A percentile compares a stretch with the other conserved stretches of the same genome.
Conservation (phyloP, 2,797 vertebrate species). For the Hyperoplus immaculatus region DNA sequence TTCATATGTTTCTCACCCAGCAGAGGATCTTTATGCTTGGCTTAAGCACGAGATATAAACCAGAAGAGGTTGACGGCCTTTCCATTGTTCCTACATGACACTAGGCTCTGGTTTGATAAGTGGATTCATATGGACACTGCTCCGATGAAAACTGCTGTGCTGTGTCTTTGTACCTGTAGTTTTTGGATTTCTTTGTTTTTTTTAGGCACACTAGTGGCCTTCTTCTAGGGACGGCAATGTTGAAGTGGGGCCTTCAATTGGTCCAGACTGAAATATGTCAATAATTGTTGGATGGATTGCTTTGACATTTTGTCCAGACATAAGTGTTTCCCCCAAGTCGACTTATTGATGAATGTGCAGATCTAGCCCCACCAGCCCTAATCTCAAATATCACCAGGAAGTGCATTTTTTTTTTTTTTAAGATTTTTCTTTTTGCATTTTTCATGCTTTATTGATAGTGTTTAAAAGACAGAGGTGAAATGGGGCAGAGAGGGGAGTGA, state of each 20-base stretch:
- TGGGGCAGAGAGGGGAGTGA: too few species aligned
- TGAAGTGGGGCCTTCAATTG: neutral
- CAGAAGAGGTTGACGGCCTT: neutral
- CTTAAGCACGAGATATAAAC: neutral
- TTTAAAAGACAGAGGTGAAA: too few species aligned
- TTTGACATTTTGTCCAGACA: neutral
- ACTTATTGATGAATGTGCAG: too few species aligned
- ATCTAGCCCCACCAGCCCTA: too few species aligned
- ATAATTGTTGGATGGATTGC: neutral
- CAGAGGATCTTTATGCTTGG: neutral
- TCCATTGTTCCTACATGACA: neutral
- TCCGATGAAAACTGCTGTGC: slow-evolving; percentile 3
- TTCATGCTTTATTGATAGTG: too few species aligned
- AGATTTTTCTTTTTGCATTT: too few species aligned
- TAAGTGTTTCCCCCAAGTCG: too few species aligned
- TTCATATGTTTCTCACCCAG: neutral
- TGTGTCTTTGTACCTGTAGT: neutral
- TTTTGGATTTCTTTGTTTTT: neutral
- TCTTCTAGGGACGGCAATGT: neutral
- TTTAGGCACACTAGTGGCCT: neutral
- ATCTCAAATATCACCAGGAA: too few species aligned
- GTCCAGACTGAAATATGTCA: neutral
- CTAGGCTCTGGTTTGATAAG: neutral
- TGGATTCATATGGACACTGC: neutral
- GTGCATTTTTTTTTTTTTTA: too few species aligned